These are phyloP conservation scores for Eudorcas thomsonii DNA, from an alignment of 2,113 vertebrate species.

Conservation along the genomic window DNA sequence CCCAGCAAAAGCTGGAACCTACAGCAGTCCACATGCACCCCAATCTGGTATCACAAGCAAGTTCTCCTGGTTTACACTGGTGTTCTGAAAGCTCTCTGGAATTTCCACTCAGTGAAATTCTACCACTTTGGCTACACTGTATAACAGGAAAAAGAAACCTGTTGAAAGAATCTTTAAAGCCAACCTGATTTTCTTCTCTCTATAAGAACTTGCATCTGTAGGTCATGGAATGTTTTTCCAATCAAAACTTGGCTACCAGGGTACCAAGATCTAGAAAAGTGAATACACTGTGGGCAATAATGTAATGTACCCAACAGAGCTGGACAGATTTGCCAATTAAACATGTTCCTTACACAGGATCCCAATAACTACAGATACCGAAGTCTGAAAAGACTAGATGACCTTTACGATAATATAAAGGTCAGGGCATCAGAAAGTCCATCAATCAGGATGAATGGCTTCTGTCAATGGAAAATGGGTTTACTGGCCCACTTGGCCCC, in stretches of 20 bases:
- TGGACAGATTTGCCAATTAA: neutral
- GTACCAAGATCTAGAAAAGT: neutral
- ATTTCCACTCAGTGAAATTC: neutral
- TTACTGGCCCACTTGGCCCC: neutral
- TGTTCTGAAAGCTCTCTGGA: neutral
- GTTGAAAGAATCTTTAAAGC: neutral
- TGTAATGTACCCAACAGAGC: neutral
- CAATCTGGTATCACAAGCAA: fast-evolving
- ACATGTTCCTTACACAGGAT: neutral
- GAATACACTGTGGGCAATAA: neutral
- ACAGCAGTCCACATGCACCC: fast-evolving
- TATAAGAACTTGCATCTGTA: neutral
- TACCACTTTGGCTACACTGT: neutral
- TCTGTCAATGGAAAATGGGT: constrained; percentile 8
- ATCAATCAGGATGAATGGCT: neutral
- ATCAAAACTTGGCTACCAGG: neutral
- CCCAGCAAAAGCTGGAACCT: fast-evolving
- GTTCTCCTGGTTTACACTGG: fast-evolving
- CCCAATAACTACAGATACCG: neutral
- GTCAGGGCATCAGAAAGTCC: neutral
- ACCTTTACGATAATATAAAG: constrained; percentile 15
- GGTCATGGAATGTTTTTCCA: neutral
- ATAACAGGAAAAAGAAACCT: neutral
- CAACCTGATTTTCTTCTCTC: neutral
- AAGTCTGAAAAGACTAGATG: neutral